These are phyloP conservation scores for Drosophila insularis DNA, from an alignment of 1,140 invertebrate species.

Conservation along the genomic window DNA sequence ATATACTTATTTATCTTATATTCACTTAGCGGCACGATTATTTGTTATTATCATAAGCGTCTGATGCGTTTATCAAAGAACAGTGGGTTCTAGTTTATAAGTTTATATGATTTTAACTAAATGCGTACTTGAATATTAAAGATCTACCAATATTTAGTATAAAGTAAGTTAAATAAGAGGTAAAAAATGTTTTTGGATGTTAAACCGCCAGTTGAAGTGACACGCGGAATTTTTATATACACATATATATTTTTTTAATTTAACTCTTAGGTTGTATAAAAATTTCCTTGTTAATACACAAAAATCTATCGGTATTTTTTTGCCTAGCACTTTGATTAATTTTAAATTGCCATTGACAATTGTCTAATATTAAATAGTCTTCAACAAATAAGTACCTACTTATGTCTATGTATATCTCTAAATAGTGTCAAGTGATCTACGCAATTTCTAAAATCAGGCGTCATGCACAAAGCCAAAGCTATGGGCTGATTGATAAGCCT, in stretches of 20 bases:
- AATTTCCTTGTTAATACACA: too few species aligned
- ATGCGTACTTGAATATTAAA: neutral
- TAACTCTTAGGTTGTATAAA: too few species aligned
- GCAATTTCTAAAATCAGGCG: too few species aligned
- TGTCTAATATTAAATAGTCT: conserved; percentile 1
- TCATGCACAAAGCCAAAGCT: neutral
- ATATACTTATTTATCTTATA: conserved; percentile 11
- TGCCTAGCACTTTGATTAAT: neutral
- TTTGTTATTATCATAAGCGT: conserved; percentile 30
- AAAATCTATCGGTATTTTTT: neutral
- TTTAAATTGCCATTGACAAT: neutral
- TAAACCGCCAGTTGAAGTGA: too few species aligned
- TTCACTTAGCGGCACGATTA: conserved; percentile 28
- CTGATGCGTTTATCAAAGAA: conserved; percentile 9
- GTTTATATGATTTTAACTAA: neutral
- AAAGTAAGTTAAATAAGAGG: too few species aligned
- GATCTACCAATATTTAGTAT: neutral
- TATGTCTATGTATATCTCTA: neutral
- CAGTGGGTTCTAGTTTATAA: conserved; percentile 9
- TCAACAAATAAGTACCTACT: neutral
- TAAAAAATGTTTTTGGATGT: too few species aligned
- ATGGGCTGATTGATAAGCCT: neutral
- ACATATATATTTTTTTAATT: too few species aligned
- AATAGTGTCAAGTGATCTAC: neutral
- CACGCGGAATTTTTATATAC: too few species aligned